phyloP scores from a whole-genome alignment of 2,888 invertebrate species.

The Brachypalpus laphriformis region DNA sequence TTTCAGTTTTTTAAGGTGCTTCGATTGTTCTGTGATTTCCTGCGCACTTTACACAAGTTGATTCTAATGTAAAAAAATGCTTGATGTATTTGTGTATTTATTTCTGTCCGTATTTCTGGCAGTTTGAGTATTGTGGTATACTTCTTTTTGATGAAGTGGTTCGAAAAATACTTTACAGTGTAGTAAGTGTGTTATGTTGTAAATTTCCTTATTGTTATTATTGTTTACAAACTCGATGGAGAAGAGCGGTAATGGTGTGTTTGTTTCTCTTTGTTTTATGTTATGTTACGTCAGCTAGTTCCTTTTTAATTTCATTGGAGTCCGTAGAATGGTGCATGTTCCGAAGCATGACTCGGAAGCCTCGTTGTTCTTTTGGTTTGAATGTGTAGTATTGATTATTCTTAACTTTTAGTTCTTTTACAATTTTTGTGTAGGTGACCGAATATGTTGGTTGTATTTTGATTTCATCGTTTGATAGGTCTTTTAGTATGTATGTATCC shows the following conservation, averaged over 20 bases:
- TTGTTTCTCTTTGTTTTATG: neutral
- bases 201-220: neutral
- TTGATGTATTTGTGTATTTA: no score
- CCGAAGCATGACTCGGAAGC: neutral
- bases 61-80: no score
- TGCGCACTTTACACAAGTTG: no score
- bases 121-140: neutral
- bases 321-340: neutral
- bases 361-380: neutral
- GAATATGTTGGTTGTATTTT: conserved; percentile 21
- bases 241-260: neutral
- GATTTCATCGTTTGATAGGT: neutral
- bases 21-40: no score
- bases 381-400: neutral
- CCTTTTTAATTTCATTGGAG: neutral
- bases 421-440: conserved; percentile 3
- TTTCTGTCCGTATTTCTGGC: no score
- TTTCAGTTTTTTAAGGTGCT: no score
- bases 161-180: neutral
- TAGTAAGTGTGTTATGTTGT: neutral
- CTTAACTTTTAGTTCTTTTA: neutral
- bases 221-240: neutral
- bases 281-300: neutral
- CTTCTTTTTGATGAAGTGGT: neutral
- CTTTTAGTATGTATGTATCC: neutral